phyloP scores from a whole-genome alignment of 2,888 invertebrate genomes.

The Nezara viridula region DNA sequence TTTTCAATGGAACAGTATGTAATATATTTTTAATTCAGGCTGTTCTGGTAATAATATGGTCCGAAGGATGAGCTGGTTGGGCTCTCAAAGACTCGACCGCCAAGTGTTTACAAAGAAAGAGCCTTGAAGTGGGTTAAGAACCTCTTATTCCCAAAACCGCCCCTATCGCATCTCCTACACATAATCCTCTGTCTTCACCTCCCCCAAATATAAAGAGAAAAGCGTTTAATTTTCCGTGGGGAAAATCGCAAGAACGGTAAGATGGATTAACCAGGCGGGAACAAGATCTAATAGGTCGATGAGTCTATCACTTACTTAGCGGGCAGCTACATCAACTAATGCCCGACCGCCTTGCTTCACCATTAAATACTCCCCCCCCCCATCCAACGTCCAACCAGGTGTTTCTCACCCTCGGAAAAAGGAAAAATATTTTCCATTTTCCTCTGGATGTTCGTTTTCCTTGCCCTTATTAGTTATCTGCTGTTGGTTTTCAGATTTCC shows the following conservation, averaged over 20 bases:
- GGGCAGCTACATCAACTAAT: constrained; percentile 20
- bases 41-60: background rate
- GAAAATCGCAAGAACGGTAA: background rate
- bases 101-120: background rate
- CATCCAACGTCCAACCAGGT: background rate
- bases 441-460: background rate
- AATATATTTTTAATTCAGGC: background rate
- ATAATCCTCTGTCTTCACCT: background rate
- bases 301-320: background rate
- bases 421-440: constrained; percentile 1
- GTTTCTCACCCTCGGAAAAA: background rate
- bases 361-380: no score
- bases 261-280: background rate
- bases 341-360: background rate
- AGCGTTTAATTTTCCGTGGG: background rate
- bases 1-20: no score
- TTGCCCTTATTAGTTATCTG: background rate
- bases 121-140: background rate
- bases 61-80: background rate
- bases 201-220: background rate
- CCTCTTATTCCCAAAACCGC: background rate
- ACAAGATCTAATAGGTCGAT: background rate
- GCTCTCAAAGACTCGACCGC: background rate
- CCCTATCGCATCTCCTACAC: background rate
- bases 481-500: background rate